Base-by-base conservation (phyloP, 2,113 vertebrate genomes). In the Ovibos moschatus region DNA sequence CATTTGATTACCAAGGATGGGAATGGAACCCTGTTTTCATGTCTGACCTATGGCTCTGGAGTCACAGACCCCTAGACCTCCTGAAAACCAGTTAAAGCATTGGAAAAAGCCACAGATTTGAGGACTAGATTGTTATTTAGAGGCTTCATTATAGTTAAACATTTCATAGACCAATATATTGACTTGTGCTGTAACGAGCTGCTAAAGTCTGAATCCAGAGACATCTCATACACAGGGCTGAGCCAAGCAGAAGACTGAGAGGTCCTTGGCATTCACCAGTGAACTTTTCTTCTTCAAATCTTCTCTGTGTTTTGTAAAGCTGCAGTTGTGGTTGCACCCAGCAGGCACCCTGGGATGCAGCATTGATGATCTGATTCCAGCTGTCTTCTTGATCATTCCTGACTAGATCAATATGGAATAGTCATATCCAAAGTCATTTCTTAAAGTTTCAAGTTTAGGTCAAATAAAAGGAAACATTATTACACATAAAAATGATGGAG, bases 371-470 rank as follows among this genome's bases (percentile, higher is more conserved):
- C 96, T 89, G 82, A 91, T 95, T 96, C 91, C 74, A 87, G 82
- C 95, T 97, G 94, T 95, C 60, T 98, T 95, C 90, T 96, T 97
- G 95, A 98, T 94, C 57, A 16, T 96, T 87, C 40, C 47, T 1
- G 0, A 55, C 89, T 76, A 58, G 62, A 97, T 96, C 93, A 89
- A 97, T 97, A 83, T 21, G 91, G 91, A 94, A 94, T 64, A 74
- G 83, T 98, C 71, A 89, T 58, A 97, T 23, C 74, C 40, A 43
- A 43, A 76, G 89, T 92, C 94, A 95, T 93, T 96, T 40, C 51
- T 97, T 89, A 84, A 67, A 97, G 91, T 47, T 89, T 43, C 64
- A 81, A 82, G 51, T 87, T 95, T 86, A 79, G 67, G 82, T 95
- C 50, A 83, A 94, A 87, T 89, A 87, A 95, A 97, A 91, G 40